Conservation (phyloP, 1,140 invertebrate genomes). For the Bombyx mori region DNA sequence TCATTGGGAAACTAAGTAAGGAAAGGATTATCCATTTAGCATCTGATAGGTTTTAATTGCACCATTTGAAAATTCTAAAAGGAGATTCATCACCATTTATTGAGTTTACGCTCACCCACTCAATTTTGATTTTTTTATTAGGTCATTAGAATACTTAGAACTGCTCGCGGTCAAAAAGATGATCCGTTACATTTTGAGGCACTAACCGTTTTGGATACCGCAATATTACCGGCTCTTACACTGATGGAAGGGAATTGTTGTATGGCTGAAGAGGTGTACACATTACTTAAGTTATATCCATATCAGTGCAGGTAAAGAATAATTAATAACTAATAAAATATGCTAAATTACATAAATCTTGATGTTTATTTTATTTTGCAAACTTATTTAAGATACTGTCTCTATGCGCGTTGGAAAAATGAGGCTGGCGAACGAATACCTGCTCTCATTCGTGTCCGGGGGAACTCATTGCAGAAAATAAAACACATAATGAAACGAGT, state of each 20-base stretch:
- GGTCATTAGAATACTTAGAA: conserved; percentile 63
- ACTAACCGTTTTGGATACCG: conserved; percentile 87
- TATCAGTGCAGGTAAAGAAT: conserved; percentile 86
- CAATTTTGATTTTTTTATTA: conserved; percentile 21
- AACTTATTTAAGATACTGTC: conserved; percentile 77
- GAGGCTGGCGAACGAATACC: conserved; percentile 85
- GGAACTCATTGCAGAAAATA: conserved; percentile 90
- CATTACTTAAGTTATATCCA: conserved; percentile 90
- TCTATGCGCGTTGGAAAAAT: conserved; percentile 94
- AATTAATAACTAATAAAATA: no score
- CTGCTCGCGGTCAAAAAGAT: conserved; percentile 40
- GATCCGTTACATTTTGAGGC: conserved; percentile 83
- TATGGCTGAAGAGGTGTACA: conserved; percentile 96
- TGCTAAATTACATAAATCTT: not conserved
- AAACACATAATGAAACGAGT: conserved; percentile 98
- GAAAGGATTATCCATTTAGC: no score
- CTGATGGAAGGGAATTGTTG: conserved; percentile 95
- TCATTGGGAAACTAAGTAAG: no score
- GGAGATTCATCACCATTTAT: no score
- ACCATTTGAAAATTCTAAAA: no score
- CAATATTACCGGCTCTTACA: conserved; percentile 90
- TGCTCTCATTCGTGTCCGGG: conserved; percentile 84
- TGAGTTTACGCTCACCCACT: no score
- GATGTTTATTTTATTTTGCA: not conserved
- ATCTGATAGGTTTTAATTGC: no score